phyloP scores from a whole-genome alignment of 1,140 invertebrate genomes.

The Dendrolimus kikuchii region DNA sequence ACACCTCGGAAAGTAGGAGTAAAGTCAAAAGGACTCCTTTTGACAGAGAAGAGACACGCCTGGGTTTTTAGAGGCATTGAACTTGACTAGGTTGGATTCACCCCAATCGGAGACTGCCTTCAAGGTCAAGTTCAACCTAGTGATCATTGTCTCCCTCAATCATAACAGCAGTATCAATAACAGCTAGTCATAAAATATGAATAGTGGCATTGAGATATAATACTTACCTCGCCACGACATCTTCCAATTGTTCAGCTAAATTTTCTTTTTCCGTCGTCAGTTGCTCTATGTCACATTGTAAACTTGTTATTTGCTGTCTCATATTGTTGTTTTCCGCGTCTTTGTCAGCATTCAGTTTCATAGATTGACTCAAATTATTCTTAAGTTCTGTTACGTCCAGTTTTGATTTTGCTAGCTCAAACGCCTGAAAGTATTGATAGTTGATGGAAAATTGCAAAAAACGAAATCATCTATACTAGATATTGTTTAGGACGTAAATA shows the following conservation, averaged over 20 bases:
- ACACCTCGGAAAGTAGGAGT: too few species aligned
- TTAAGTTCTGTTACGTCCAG: conserved; percentile 58
- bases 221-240: conserved; percentile 43
- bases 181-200: too few species aligned
- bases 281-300: conserved; percentile 61
- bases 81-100: too few species aligned
- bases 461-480: too few species aligned
- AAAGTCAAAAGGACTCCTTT: too few species aligned
- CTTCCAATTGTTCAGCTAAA: conserved; percentile 66
- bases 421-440: conserved; percentile 35
- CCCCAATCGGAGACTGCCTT: too few species aligned
- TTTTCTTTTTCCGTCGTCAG: conserved; percentile 63
- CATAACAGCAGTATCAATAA: too few species aligned
- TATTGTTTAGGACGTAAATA: too few species aligned
- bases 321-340: conserved; percentile 71
- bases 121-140: too few species aligned
- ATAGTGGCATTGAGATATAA: not conserved
- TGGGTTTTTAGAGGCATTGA: too few species aligned
- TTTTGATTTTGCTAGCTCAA: conserved; percentile 64
- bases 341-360: conserved; percentile 52
- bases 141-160: too few species aligned
- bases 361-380: conserved; percentile 35
- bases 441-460: not conserved
- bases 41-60: too few species aligned
- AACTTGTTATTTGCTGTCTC: conserved; percentile 63